phyloP scores from a whole-genome alignment of 2,888 invertebrate genomes.

The Crossocerus cetratus region DNA sequence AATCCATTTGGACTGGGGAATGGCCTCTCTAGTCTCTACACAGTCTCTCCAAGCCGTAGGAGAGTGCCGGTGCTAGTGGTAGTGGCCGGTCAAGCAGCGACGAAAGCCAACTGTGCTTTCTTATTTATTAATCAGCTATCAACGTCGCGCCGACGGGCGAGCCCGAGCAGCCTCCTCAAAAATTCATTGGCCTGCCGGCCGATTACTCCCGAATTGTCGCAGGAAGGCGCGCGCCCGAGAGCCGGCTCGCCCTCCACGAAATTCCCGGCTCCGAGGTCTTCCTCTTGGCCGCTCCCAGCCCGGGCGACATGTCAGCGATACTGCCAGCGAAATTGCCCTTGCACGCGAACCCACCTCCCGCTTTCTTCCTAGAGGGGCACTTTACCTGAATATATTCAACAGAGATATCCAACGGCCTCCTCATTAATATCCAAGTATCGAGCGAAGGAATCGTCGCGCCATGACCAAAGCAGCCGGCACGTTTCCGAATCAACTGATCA shows the following conservation, averaged over 20 bases:
- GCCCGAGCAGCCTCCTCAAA: slow-evolving; percentile 21
- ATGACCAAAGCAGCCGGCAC: slow-evolving; percentile 19
- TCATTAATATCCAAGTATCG: background rate
- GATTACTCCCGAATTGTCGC: slow-evolving; percentile 36
- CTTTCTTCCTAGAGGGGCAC: background rate
- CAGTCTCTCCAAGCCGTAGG: too few species aligned
- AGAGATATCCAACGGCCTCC: background rate
- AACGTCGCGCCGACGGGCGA: slow-evolving; percentile 33
- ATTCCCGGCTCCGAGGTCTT: background rate
- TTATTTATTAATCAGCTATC: slow-evolving; percentile 42
- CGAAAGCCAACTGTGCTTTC: slow-evolving; percentile 14
- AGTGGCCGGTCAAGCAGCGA: slow-evolving; percentile 29
- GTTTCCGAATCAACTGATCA: slow-evolving; percentile 32
- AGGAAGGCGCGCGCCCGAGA: background rate
- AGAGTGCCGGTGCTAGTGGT: slow-evolving; percentile 1
- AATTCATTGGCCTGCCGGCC: slow-evolving; percentile 32
- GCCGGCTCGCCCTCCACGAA: slow-evolving; percentile 13
- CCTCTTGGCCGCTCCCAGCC: background rate
- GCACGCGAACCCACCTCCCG: background rate
- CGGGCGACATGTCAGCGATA: background rate
- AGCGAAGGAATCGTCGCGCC: slow-evolving; percentile 3
- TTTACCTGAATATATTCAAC: too few species aligned
- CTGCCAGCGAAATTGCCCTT: background rate
- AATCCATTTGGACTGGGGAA: background rate
- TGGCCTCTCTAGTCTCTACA: background rate